Evolutionary conservation across 2,113 vertebrate genomes (phyloP), one percentile per base, ranked within the genome.

Genomic region (Trematocara macrostoma): DNA sequence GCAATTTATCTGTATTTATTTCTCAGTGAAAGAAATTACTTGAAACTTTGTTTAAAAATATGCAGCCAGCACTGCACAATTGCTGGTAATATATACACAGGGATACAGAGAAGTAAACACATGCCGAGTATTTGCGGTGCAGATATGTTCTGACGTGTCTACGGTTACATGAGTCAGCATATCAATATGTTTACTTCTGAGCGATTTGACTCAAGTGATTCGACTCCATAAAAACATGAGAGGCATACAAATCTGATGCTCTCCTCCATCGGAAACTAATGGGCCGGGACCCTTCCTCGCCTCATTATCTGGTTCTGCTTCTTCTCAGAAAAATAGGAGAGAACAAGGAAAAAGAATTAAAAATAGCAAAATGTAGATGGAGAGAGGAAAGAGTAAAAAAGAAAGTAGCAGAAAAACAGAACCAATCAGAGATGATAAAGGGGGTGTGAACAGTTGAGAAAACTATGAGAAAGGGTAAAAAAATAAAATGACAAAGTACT

Each of bases 271-370:
- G 86, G 79, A 92, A 88, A 83, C 86, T 87, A 96, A 93, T 89
- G 90, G 86, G 23, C 88, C 82, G 53, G 79, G 79, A 90, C 86
- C 85, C 85, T 92, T 94, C 89, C 83, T 87, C 78, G 69, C 82
- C 84, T 90, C 86, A 88, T 96, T 92, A 93, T 93, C 90, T 93
- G 84, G 84, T 91, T 93, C 87, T 94, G 92, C 82, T 92, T 64
- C 83, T 85, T 92, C 87, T 92, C 90, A 88, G 51, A 35, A 84
- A 82, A 89, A 85, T 47, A 26, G n/a, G 55, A 61, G 64, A 31
- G 49, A 76, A 53, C 29, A 64, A 71, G n/a, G n/a, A 20, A 57
- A 67, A 55, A 14, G 5, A 38, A 34, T 55, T 55, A 14, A 38
- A 83, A 84, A 69, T 14, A 8, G 45, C 0, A 8, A 71, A 31